A percentile compares a stretch with the other conserved stretches of the same genome.
Evolutionary conservation across 2,113 vertebrate genomes (phyloP).

Genomic region (Platycercus adscitus): DNA sequence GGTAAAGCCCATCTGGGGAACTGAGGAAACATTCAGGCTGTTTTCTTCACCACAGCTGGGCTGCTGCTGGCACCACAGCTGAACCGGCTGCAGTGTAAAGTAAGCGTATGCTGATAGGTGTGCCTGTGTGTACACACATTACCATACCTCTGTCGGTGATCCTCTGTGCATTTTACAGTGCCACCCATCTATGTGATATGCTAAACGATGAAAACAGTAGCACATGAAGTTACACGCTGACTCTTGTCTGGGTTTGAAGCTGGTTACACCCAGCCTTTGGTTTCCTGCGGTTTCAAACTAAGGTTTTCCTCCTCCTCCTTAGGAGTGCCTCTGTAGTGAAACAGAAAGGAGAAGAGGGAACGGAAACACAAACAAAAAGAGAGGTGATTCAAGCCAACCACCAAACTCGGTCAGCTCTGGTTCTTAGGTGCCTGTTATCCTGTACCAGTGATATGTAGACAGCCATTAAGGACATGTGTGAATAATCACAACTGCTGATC

Average conservation of each 20-base stretch:
- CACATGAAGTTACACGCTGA: background rate
- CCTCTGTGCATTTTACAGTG: background rate
- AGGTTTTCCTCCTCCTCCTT: background rate
- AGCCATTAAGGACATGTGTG: background rate
- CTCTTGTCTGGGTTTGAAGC: background rate
- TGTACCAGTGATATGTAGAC: background rate
- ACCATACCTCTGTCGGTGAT: rapidly evolving
- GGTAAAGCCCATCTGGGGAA: background rate
- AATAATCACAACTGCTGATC: slow-evolving; percentile 21
- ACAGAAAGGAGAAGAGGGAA: background rate
- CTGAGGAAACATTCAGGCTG: background rate
- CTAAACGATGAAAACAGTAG: background rate
- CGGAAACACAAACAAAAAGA: background rate
- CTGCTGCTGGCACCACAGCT: background rate
- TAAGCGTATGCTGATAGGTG: rapidly evolving
- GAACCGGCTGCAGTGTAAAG: background rate
- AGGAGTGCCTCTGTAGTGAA: background rate
- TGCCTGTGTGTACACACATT: background rate
- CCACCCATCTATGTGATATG: background rate
- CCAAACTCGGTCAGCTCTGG: background rate
- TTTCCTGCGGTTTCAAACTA: background rate
- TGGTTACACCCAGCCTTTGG: slow-evolving; percentile 18
- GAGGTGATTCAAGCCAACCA: background rate
- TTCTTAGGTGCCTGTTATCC: background rate
- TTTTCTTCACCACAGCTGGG: background rate